Evolutionary conservation across 2,113 vertebrate genomes (phyloP), one percentile per base, ranked within the genome.

Genomic region (Spilogale gracilis): DNA sequence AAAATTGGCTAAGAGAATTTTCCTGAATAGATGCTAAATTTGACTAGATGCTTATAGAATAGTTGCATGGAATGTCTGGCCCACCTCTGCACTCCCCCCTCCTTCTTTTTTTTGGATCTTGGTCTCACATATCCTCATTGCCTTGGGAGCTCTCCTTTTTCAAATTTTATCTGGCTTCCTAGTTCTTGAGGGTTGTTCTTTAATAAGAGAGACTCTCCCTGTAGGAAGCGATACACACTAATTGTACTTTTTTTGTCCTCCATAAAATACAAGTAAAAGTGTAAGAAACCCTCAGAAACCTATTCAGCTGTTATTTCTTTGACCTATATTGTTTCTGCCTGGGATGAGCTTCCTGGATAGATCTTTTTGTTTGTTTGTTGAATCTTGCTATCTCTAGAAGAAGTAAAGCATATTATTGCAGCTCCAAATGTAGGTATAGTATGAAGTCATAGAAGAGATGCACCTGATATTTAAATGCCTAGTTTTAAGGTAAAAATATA

Each of bases 321-420:
- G 48, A 85, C n/a, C 83, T 56, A 27, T 54, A 61, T 86, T 89
- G 65, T 56, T 94, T 87, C 58, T 91, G 63, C 80, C 58, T 91
- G 63, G 38, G 38, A 61, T 84, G 48, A 96, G n/a, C 61, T 91
- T 86, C 91, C 32, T 83, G 96, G 93, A 85, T n/a, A 84, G 32
- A 96, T 81, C 32, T 95, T 94, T 89, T 69, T 69, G 32, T 69
- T 23, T 76, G 16, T 60, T 73, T 74, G 43, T 95, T 56, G 91
- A 27, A 14, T 84, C 93, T 94, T 84, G 32, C 48, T 90, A 0
- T 76, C 63, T 38, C 21, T 30, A 86, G 82, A 89, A 83, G 43
- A 84, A 54, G 65, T 54, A 96, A 83, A 18, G 12, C 38, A 6
- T 79, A 18, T 38, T 74, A 10, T 2, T 92, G 76, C 67, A 52